Evolutionary conservation across 1,140 invertebrate species (phyloP).

Genomic region (Euborellia annulipes): DNA sequence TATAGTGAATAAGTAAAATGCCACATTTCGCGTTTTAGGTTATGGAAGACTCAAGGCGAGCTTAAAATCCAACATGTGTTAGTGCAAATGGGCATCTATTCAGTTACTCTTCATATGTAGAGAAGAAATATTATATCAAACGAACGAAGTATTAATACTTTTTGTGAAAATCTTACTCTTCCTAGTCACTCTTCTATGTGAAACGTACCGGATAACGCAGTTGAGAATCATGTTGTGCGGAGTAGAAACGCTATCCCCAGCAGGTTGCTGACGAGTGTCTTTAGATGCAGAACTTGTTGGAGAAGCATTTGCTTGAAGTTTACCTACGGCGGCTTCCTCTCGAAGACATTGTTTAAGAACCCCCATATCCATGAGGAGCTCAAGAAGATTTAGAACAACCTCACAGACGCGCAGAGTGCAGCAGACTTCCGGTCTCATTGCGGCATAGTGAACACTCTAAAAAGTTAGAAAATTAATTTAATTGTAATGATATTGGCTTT

Average conservation of each 20-base stretch:
- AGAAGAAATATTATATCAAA: no score
- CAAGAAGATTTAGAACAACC: conserved; percentile 74
- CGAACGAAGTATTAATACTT: no score
- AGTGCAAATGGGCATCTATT: no score
- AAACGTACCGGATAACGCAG: conserved; percentile 25
- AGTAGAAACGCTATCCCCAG: conserved; percentile 13
- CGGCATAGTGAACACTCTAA: conserved; percentile 71
- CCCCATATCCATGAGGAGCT: conserved; percentile 76
- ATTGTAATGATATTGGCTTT: no score
- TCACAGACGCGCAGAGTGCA: conserved; percentile 78
- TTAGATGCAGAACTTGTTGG: neutral
- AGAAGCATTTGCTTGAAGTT: neutral
- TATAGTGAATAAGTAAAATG: no score
- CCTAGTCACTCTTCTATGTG: no score
- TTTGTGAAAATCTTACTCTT: no score
- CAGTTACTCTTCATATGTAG: no score
- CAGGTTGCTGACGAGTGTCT: neutral
- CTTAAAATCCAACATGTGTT: no score
- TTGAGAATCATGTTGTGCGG: conserved; percentile 33
- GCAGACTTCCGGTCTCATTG: conserved; percentile 54
- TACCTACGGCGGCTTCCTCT: conserved; percentile 25
- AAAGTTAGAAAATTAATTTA: no score
- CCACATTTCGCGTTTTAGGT: no score
- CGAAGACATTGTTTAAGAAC: conserved; percentile 44
- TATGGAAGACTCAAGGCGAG: no score